Evolutionary conservation across 2,797 vertebrate genomes (phyloP).

Genomic region (Anguilla pacifica): DNA sequence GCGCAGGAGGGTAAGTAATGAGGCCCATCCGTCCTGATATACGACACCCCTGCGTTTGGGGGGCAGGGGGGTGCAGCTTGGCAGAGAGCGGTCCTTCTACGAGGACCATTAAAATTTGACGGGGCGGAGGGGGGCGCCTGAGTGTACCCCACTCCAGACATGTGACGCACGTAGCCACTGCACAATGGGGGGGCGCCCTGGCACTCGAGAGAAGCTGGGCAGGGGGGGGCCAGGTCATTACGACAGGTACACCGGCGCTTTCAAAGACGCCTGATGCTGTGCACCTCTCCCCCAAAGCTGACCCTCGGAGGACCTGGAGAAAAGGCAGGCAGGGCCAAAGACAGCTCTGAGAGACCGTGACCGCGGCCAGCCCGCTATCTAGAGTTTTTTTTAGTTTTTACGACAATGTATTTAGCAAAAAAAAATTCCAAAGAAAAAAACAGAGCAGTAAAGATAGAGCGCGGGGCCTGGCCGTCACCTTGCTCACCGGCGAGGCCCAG

Average conservation of each 20-base stretch:
- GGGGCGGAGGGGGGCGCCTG: constrained; percentile 30
- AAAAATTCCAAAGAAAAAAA: constrained; percentile 62
- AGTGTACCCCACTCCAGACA: neutral
- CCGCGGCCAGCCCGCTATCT: neutral
- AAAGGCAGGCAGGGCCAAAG: neutral
- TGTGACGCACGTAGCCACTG: neutral
- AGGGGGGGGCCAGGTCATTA: neutral
- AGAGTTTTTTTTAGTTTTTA: constrained; percentile 49
- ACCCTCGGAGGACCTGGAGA: constrained; percentile 9
- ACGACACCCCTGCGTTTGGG: constrained; percentile 32
- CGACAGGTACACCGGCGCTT: neutral
- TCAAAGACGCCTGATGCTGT: neutral
- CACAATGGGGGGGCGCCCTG: neutral
- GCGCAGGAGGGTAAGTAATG: constrained; percentile 50
- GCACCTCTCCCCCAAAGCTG: constrained; percentile 1
- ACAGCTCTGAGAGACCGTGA: neutral
- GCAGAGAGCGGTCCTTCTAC: constrained; percentile 39
- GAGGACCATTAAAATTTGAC: constrained; percentile 57
- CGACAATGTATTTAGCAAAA: constrained; percentile 48
- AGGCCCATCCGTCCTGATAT: constrained; percentile 51
- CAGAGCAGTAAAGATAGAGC: constrained; percentile 74
- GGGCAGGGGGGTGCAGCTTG: constrained; percentile 30
- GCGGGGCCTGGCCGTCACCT: neutral
- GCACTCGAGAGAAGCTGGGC: neutral
- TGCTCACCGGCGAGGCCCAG: constrained; percentile 9